Conservation (phyloP, 2,888 invertebrate species). For the Brenthis ino region DNA sequence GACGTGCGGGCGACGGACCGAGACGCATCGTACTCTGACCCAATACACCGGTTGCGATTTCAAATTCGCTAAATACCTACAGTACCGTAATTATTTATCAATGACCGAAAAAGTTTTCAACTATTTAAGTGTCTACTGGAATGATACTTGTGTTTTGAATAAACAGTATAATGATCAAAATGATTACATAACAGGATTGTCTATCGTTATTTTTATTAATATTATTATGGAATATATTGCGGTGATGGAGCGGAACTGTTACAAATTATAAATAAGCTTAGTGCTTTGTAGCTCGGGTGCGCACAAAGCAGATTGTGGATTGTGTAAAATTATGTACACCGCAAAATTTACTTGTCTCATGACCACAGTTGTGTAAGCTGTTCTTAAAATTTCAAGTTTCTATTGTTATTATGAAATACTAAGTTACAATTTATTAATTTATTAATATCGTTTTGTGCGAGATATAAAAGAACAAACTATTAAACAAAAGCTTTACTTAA, state of each 20-base stretch:
- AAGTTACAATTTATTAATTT: conserved; percentile 11
- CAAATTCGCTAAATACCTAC: conserved; percentile 57
- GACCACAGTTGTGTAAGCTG: conserved; percentile 12
- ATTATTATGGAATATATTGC: neutral
- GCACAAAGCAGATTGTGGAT: conserved; percentile 14
- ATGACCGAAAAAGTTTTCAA: neutral
- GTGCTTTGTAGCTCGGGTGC: neutral
- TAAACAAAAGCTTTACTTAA: no score
- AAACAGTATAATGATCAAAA: neutral
- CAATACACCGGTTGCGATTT: conserved; percentile 66
- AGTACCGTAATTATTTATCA: conserved; percentile 49
- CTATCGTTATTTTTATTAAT: conserved; percentile 15
- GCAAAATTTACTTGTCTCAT: conserved; percentile 16
- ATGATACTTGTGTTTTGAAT: no score
- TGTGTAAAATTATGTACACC: conserved; percentile 16
- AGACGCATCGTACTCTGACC: conserved; percentile 61
- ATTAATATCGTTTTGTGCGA: neutral
- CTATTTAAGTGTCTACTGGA: no score
- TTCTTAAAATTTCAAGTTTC: conserved; percentile 14
- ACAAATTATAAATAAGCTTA: conserved; percentile 10
- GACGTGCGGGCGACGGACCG: conserved; percentile 44
- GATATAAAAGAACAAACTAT: no score
- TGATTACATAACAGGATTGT: neutral
- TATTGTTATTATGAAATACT: conserved; percentile 4
- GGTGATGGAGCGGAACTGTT: conserved; percentile 4